Evolutionary conservation across 2,888 invertebrate genomes (phyloP).

Genomic region (Panzeria rudis): DNA sequence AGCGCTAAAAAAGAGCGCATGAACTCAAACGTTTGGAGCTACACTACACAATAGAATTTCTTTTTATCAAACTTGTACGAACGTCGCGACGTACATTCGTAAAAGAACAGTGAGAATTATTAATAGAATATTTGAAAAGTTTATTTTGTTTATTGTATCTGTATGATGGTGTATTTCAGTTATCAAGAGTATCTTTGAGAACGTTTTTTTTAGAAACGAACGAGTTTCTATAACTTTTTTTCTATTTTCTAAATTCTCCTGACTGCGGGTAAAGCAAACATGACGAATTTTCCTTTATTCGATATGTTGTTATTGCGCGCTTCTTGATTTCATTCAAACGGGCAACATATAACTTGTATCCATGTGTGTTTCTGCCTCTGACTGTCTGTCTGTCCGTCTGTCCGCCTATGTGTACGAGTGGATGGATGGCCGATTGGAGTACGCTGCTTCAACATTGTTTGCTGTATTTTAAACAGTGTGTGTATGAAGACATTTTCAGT

Average conservation of each 20-base stretch:
- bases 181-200: slow-evolving; percentile 73
- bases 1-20: slow-evolving; percentile 58
- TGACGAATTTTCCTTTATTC: slow-evolving; percentile 77
- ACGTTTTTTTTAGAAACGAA: slow-evolving; percentile 72
- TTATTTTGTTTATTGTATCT: slow-evolving; percentile 28
- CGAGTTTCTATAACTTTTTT: slow-evolving; percentile 57
- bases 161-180: slow-evolving; percentile 5
- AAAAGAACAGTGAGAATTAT: slow-evolving; percentile 45
- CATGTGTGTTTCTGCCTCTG: slow-evolving; percentile 19
- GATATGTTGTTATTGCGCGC: slow-evolving; percentile 68
- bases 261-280: slow-evolving; percentile 55
- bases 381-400: slow-evolving; percentile 21
- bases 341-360: slow-evolving; percentile 28
- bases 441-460: slow-evolving; percentile 65
- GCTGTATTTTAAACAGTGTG: slow-evolving; percentile 57
- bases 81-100: background rate
- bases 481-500: slow-evolving; percentile 74
- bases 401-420: slow-evolving; percentile 22
- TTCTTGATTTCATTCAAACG: slow-evolving; percentile 65
- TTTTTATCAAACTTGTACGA: slow-evolving; percentile 26
- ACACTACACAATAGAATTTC: slow-evolving; percentile 8
- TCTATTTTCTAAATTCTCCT: slow-evolving; percentile 61
- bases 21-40: slow-evolving; percentile 34
- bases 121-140: slow-evolving; percentile 24
- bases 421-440: slow-evolving; percentile 40